Conservation (phyloP, 2,888 invertebrate species). For the Aquatica leii region DNA sequence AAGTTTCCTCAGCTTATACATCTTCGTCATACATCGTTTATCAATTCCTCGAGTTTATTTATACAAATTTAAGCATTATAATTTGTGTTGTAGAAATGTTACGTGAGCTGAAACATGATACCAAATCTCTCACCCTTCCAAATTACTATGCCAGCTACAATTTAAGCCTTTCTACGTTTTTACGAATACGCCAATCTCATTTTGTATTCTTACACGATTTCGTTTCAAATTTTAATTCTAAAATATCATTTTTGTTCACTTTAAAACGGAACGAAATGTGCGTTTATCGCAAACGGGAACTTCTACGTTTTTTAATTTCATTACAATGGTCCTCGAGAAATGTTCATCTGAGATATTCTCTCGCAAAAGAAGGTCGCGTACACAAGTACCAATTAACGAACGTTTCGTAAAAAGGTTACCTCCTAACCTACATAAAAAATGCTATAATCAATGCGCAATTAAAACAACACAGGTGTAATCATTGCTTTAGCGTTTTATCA, state of each 20-base stretch:
- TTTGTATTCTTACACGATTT: conserved; percentile 20
- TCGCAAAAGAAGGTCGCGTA: conserved; percentile 10
- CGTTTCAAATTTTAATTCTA: conserved; percentile 22
- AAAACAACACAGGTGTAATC: too few relatives aligned
- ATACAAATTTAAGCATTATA: conserved; percentile 27
- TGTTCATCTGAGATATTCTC: not conserved
- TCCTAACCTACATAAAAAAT: conserved; percentile 5
- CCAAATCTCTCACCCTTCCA: not conserved
- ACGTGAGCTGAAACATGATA: conserved; percentile 25
- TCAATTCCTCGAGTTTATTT: conserved; percentile 25
- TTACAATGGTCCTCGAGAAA: conserved; percentile 12
- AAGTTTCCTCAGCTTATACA: too few relatives aligned
- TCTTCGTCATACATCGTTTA: conserved; percentile 8
- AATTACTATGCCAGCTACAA: conserved; percentile 17
- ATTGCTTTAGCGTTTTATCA: too few relatives aligned
- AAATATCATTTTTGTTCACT: not conserved
- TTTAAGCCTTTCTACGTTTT: conserved; percentile 23
- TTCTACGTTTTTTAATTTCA: conserved; percentile 9
- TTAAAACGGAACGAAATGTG: not conserved
- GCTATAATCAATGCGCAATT: too few relatives aligned
- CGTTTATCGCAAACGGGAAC: not conserved
- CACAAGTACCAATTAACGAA: conserved; percentile 8
- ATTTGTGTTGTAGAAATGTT: conserved; percentile 20
- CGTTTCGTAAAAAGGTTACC: conserved; percentile 1
- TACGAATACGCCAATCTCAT: conserved; percentile 21